Evolutionary conservation across 2,113 vertebrate genomes (phyloP), one percentile per base, ranked within the genome.

Genomic region (Varanus salvator): DNA sequence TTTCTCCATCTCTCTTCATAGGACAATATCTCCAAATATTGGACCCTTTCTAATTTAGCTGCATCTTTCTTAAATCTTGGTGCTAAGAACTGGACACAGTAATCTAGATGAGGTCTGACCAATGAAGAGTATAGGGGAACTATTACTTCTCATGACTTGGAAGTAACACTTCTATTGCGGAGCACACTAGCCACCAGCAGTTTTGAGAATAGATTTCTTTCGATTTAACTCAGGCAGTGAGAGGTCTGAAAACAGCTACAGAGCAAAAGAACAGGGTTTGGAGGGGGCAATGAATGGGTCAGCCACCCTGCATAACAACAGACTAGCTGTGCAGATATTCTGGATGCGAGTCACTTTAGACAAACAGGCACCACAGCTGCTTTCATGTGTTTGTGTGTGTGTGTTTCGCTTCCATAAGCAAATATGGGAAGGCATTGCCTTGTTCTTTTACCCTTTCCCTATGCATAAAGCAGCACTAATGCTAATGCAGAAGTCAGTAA

Each of bases 321-420:
- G 87, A 48, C 66, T 68, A 31, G n/a, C 90, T 54, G 48, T 89
- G 76, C 3, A 80, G 29, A 72, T 76, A 60, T 27, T 84, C 38
- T 92, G 90, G 72, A 92, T 77, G 14, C 31, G 57, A 34, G 88
- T 89, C 29, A 31, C 69, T 87, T 90, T 57, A 82, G 34, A 21
- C 44, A 3, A 72, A 57, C 85, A 23, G 15, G 86, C 19, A 1
- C 19, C 75, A 31, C 91, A 87, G n/a, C 8, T 80, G 71, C 8
- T 86, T 76, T 3, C 29, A 3, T 77, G n/a, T 68, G 21, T 84
- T 68, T 66, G 31, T 4, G 38, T 44, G 38, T 44, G 38, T 44
- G 38, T 44, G 38, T 78, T 15, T 1, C 72, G 1, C 6, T 48
- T 44, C 75, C n/a, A 54, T 2, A 5, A 44, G 2, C 11, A 54